Percentiles rank a stretch among this genome's conserved stretches.
These are phyloP conservation scores for Drosophila neutralis DNA, from an alignment of 2,888 invertebrate genomes.

Conservation along the genomic window DNA sequence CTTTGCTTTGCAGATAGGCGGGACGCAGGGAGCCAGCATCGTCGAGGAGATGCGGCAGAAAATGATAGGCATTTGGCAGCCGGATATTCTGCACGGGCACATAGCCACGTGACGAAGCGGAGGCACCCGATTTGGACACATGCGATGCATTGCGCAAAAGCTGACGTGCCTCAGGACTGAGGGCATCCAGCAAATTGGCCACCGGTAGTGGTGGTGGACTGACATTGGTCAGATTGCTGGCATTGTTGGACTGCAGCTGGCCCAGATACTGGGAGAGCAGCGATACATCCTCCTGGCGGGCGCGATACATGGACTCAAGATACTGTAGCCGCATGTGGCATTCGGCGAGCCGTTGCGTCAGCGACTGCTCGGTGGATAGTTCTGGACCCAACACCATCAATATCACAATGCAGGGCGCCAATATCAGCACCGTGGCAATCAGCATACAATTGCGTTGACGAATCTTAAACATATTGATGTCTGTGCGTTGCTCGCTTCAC, in stretches of 20 bases:
- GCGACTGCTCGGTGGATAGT: conserved; percentile 87
- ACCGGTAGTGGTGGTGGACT: conserved; percentile 54
- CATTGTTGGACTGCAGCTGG: conserved; percentile 76
- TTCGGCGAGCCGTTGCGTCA: conserved; percentile 90
- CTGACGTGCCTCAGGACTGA: conserved; percentile 85
- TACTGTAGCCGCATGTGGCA: conserved; percentile 92
- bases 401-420: conserved; percentile 86
- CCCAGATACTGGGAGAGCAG: conserved; percentile 88
- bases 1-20: conserved; percentile 91
- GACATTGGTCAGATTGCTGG: conserved; percentile 59
- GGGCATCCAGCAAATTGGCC: conserved; percentile 81
- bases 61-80: conserved; percentile 92
- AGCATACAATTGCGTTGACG: conserved; percentile 87
- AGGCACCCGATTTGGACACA: conserved; percentile 12
- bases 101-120: conserved; percentile 77
- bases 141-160: conserved; percentile 85
- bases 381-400: conserved; percentile 85
- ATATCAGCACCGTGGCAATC: conserved; percentile 86
- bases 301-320: conserved; percentile 91
- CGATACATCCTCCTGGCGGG: conserved; percentile 91
- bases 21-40: conserved; percentile 91
- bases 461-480: conserved; percentile 77
- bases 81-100: conserved; percentile 86
- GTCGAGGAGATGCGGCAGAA: conserved; percentile 93
- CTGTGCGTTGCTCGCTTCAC: conserved; percentile 15